Conservation (phyloP, 2,797 vertebrate genomes). For the Pangasius mekongensis region DNA sequence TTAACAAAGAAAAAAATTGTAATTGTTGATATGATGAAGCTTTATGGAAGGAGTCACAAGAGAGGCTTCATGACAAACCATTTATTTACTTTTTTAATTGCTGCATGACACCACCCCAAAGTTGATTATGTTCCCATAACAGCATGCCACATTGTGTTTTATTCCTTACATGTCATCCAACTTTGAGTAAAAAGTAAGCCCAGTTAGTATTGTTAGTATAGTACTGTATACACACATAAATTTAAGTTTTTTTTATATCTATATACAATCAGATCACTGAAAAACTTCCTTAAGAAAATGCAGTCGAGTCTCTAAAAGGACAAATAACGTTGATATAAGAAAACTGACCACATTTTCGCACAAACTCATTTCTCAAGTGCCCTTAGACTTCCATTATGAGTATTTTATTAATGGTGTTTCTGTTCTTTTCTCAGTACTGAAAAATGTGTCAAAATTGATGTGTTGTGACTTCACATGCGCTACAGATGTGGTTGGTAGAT, state of each 20-base stretch:
- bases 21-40: background rate
- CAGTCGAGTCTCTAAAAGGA: background rate
- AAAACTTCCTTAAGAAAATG: background rate
- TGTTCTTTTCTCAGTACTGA: background rate
- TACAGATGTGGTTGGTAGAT: constrained; percentile 8
- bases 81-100: background rate
- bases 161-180: background rate
- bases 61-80: background rate
- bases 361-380: background rate
- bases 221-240: background rate
- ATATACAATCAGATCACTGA: background rate
- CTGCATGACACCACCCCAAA: background rate
- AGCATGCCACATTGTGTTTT: background rate
- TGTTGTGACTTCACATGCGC: background rate
- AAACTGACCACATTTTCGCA: background rate
- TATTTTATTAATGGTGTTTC: background rate
- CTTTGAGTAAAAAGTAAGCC: background rate
- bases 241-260: background rate
- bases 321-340: background rate
- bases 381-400: background rate
- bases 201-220: too few relatives aligned
- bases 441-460: background rate
- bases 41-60: background rate
- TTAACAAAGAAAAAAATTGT: background rate
- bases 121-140: too few relatives aligned